Base-by-base conservation (phyloP, 2,797 vertebrate species). In the Premnoplex brunnescens region DNA sequence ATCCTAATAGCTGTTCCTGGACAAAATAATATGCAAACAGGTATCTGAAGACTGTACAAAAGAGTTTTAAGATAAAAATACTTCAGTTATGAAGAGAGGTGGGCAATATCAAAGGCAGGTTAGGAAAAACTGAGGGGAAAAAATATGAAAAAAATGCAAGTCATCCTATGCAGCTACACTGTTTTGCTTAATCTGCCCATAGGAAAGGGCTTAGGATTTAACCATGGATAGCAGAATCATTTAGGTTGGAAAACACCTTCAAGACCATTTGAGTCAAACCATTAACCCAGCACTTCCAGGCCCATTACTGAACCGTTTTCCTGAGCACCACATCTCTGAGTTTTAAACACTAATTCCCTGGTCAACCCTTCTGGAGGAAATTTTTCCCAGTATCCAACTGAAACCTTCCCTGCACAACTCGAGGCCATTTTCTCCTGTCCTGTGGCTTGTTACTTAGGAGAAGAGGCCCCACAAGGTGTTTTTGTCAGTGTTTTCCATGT, bases 241-340 rank as follows among this genome's bases (percentile, higher is more conserved):
- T 39, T 58, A 39, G 34, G 56, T 3, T 58, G n/a, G 39, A 52
- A 77, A 73, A 39, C 24, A 51, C 24, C 28, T 19, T 34, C 14
- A 84, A 52, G 30, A 52, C 20, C 26, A 16, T 2, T 27, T 34
- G 26, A 41, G 10, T 41, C 24, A 44, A 77, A 46, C 14, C 56
- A 34, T 44, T 39, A 64, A 51, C 13, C 12, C n/a, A 79, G 21
- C 41, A 55, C 24, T 51, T 12, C 17, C 44, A 46, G 14, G 21
- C 52, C 73, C 30, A 41, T 23, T 52, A 51, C 8, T 26, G 22
- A 81, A 73, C 12, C 14, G 51, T 22, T 27, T 64, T 58, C 20
- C 21, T 27, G 59, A 58, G 34, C 8, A 39, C 30, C 14, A 52
- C 0, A 0, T 46, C 44, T 54, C 41, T 46, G 44, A 22, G 17